Conservation (phyloP, 2,797 vertebrate genomes). For the Falco novaeseelandiae region DNA sequence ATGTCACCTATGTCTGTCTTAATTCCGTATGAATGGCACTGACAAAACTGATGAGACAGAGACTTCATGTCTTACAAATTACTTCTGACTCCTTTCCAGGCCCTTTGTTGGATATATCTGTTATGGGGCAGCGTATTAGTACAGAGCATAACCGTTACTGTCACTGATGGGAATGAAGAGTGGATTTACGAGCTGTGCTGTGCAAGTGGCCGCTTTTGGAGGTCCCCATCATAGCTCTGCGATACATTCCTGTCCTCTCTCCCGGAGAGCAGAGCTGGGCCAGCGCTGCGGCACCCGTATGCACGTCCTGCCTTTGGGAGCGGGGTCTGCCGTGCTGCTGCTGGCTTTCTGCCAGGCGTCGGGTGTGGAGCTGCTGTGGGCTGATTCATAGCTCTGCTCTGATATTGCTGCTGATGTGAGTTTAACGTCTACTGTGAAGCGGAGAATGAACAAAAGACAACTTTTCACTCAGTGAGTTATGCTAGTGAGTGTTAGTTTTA, state of each 20-base stretch:
- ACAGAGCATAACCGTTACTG: neutral
- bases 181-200: neutral
- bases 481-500: neutral
- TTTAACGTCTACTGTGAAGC: neutral
- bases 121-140: neutral
- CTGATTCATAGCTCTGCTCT: neutral
- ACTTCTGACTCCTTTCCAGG: neutral
- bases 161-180: rapidly evolving
- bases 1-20: neutral
- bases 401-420: rapidly evolving
- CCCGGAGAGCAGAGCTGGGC: neutral
- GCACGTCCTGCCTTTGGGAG: rapidly evolving
- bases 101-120: neutral
- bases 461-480: neutral
- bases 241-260: rapidly evolving
- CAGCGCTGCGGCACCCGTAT: rapidly evolving
- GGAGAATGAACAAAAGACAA: neutral
- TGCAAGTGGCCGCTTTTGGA: rapidly evolving
- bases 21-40: neutral
- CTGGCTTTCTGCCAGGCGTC: neutral
- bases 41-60: neutral
- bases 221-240: neutral
- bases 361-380: neutral
- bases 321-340: neutral
- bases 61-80: neutral